Evolutionary conservation across 2,888 invertebrate species (phyloP), one percentile per base, ranked within the genome.

Genomic region (Diplazon laetatorius): DNA sequence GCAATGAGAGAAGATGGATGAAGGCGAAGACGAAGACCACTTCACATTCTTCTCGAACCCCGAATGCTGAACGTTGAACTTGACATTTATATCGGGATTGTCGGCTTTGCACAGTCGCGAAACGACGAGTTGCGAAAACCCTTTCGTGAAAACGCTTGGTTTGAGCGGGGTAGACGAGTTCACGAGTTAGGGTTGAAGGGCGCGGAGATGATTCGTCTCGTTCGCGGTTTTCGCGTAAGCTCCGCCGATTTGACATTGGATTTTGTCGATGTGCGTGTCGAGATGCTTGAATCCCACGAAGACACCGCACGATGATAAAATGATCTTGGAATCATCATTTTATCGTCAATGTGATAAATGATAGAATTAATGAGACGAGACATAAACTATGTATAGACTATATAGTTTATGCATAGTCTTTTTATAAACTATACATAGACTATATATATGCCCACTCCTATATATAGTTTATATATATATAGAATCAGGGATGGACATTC

Each of bases 51-150:
- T n/a, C 50, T 66, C 60, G 62, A 87, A 84, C 86, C 30, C 30
- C 30, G 30, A 6, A 6, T 30, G 87, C 84, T 86, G 87, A 88
- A 85, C 86, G 86, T 81, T 87, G 87, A 89, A 89, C 87, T 90
- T 89, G 90, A 90, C 90, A 89, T 90, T 90, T 90, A 88, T 89
- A 88, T 87, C 85, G 85, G 88, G 89, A 91, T 91, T 90, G 89
- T 88, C 90, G 90, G 90, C 89, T 90, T 91, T 90, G 84, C 90
- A 89, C 83, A 73, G 78, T 80, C 76, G 71, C 60, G 52, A 20
- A 57, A 59, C 55, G 68, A 22, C 14, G 50, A 22, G 57, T n/a
- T 42, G 22, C 8, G 18, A 35, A 57, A 79, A 79, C 71, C 79
- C 76, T 76, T 79, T 79, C 6, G 2, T 68, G 78, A 63, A 46